phyloP scores from a whole-genome alignment of 2,888 invertebrate species.

The Pammene aurita region DNA sequence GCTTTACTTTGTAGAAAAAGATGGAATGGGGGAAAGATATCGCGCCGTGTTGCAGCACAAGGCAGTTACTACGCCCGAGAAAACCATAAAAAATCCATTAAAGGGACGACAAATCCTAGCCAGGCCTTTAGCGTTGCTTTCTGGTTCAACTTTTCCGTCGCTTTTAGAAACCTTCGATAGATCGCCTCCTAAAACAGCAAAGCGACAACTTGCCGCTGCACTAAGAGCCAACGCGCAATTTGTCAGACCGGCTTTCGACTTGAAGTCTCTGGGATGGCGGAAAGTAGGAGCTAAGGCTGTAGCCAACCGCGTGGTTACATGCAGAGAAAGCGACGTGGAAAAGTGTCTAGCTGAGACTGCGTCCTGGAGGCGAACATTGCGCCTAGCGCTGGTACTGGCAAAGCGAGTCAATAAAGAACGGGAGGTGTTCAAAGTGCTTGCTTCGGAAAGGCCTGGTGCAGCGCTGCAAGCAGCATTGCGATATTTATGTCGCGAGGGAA shows the following conservation, averaged over 20 bases:
- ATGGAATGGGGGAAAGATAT: slow-evolving; percentile 54
- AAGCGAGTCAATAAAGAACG: slow-evolving; percentile 47
- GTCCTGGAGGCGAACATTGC: slow-evolving; percentile 53
- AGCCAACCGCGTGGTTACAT: slow-evolving; percentile 54
- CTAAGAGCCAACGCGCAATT: slow-evolving; percentile 58
- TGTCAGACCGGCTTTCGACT: slow-evolving; percentile 53
- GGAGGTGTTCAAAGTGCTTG: slow-evolving; percentile 49
- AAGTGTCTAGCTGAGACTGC: slow-evolving; percentile 49
- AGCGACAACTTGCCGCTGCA: slow-evolving; percentile 49
- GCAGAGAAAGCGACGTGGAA: slow-evolving; percentile 49
- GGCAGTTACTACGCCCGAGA: slow-evolving; percentile 26
- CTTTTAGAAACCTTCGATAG: slow-evolving; percentile 44
- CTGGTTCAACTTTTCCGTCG: slow-evolving; percentile 24
- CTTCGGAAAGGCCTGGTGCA: slow-evolving; percentile 50
- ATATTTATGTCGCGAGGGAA: slow-evolving; percentile 46
- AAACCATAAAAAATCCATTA: background rate
- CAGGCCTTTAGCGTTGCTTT: slow-evolving; percentile 46
- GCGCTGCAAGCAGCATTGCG: slow-evolving; percentile 54
- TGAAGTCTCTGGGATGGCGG: slow-evolving; percentile 54
- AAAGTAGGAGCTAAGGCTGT: slow-evolving; percentile 59
- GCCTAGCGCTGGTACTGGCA: slow-evolving; percentile 55
- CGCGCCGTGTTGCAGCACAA: slow-evolving; percentile 39
- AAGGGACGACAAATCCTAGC: slow-evolving; percentile 37
- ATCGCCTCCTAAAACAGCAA: slow-evolving; percentile 14
- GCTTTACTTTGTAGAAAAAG: slow-evolving; percentile 60